Evolutionary conservation across 2,113 vertebrate genomes (phyloP).

Genomic region (Aptenodytes patagonicus): DNA sequence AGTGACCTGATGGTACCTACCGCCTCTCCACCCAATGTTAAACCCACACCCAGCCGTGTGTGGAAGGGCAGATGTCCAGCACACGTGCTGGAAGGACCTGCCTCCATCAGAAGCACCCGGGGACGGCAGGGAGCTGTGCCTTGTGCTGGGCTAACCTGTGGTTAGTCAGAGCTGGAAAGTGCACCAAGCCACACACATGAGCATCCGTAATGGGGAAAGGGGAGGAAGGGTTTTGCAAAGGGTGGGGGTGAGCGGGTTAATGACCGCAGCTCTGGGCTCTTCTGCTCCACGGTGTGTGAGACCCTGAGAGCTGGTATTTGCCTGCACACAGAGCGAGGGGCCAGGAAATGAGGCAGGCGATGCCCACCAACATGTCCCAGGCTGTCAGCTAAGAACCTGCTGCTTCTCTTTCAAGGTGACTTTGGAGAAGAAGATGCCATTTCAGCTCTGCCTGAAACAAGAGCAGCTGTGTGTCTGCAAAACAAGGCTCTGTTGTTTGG

Average conservation of each 20-base stretch:
- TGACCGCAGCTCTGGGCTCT: neutral
- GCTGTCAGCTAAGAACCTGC: neutral
- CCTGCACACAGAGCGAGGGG: neutral
- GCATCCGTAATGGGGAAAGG: fast-evolving
- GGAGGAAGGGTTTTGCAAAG: neutral
- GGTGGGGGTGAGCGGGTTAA: fast-evolving
- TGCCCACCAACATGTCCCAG: neutral
- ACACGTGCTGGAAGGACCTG: neutral
- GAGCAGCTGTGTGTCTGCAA: neutral
- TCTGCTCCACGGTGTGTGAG: neutral
- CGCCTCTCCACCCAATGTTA: neutral
- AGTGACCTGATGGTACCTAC: neutral
- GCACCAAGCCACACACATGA: neutral
- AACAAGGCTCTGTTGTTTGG: conserved; percentile 6
- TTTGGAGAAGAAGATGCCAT: neutral
- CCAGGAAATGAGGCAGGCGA: neutral
- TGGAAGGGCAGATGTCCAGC: neutral
- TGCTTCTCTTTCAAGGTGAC: neutral
- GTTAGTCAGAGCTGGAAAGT: neutral
- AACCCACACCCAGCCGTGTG: fast-evolving
- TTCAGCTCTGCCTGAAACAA: neutral
- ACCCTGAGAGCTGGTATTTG: neutral
- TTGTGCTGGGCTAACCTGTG: neutral
- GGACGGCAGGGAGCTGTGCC: fast-evolving
- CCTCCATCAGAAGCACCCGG: no score